These are phyloP conservation scores for Drosophila ustulata DNA, from an alignment of 2,888 invertebrate genomes.

Conservation along the genomic window DNA sequence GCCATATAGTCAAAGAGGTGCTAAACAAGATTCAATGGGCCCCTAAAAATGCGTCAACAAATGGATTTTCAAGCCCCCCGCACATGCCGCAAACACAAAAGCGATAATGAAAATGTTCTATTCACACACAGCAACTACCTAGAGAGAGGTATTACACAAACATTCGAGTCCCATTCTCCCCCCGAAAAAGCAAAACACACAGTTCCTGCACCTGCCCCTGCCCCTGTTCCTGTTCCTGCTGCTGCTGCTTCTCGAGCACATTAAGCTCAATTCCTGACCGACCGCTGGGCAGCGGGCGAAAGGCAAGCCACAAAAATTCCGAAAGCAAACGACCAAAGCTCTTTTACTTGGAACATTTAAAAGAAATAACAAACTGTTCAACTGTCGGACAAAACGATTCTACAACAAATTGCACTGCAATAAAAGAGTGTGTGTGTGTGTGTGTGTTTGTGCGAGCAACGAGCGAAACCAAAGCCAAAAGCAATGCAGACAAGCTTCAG, in stretches of 20 bases:
- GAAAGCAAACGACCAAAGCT: conserved; percentile 69
- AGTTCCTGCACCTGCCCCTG: not conserved
- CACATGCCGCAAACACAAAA: not conserved
- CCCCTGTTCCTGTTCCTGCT: not conserved
- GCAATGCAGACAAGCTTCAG: conserved; percentile 58
- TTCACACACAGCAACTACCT: conserved; percentile 1
- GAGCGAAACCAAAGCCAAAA: conserved; percentile 46
- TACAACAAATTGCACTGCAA: conserved; percentile 83
- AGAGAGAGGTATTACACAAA: not conserved
- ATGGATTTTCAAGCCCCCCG: conserved; percentile 8
- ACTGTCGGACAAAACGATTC: conserved; percentile 82
- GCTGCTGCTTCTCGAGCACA: conserved; percentile 26
- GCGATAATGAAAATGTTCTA: conserved; percentile 32
- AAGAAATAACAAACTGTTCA: conserved; percentile 81
- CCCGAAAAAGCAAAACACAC: conserved; percentile 5
- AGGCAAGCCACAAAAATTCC: conserved; percentile 76
- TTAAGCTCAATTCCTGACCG: conserved; percentile 61
- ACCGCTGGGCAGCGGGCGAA: conserved; percentile 44
- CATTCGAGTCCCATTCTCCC: not conserved
- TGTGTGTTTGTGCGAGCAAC: conserved; percentile 13
- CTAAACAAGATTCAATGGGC: conserved; percentile 21
- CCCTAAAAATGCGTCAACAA: conserved; percentile 24
- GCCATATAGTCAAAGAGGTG: conserved; percentile 17
- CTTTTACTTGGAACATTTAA: conserved; percentile 81
- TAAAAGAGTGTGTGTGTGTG: conserved; percentile 62